These are phyloP conservation scores for Dendronephthya gigantea DNA, from an alignment of 64 coral and sea anemone genomes.

Conservation along the genomic window DNA sequence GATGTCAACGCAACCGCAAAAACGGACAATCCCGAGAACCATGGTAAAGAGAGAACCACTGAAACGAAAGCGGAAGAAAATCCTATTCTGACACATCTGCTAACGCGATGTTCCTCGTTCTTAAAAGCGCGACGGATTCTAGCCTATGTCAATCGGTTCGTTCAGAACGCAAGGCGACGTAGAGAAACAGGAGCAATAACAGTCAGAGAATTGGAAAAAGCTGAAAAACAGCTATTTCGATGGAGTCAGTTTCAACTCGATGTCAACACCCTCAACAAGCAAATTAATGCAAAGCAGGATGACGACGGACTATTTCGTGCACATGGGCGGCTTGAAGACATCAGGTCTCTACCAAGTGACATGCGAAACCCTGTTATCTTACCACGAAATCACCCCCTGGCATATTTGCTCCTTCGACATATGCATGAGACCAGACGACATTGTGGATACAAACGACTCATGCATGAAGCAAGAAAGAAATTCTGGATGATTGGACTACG, in stretches of 20 bases:
- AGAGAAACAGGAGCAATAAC: too few species aligned
- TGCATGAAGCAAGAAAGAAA: not conserved
- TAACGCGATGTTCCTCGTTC: not conserved
- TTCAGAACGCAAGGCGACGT: not conserved
- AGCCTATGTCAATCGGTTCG: not conserved
- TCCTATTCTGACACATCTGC: not conserved
- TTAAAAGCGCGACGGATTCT: not conserved
- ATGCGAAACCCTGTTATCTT: not conserved
- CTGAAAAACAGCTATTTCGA: not conserved
- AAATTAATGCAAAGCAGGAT: not conserved
- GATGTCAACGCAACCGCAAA: too few species aligned
- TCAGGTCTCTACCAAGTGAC: not conserved
- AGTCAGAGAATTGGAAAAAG: not conserved
- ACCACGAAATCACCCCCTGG: not conserved
- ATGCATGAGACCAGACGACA: not conserved
- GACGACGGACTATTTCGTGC: not conserved
- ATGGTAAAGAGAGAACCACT: too few species aligned
- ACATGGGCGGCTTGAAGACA: not conserved
- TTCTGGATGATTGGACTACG: slow-evolving; percentile 10
- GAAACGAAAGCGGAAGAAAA: not conserved
- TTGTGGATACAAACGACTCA: not conserved
- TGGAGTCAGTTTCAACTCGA: not conserved
- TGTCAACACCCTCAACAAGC: not conserved
- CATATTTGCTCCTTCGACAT: not conserved
- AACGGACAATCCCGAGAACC: too few species aligned